phyloP scores from a whole-genome alignment of 1,140 invertebrate species.

The Pristionchus pacificus region DNA sequence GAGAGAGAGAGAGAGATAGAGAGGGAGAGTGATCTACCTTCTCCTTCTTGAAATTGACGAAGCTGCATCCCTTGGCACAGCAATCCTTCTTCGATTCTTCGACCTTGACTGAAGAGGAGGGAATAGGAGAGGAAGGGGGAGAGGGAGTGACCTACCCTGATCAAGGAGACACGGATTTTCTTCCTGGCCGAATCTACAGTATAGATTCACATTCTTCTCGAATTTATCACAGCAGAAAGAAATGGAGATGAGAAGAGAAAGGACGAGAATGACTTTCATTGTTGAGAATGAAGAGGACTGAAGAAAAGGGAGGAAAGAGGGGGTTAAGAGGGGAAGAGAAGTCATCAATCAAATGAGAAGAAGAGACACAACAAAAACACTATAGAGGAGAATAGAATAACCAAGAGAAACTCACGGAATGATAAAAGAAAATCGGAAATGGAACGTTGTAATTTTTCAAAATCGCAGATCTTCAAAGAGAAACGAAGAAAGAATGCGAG shows the following conservation, averaged over 20 bases:
- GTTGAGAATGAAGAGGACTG: neutral
- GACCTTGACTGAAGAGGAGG: constrained; percentile 11
- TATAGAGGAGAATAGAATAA: too few species aligned
- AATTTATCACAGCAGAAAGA: constrained; percentile 13
- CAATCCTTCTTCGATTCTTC: constrained; percentile 1
- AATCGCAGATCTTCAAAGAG: too few species aligned
- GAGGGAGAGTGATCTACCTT: neutral
- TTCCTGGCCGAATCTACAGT: constrained; percentile 23
- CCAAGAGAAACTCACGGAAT: too few species aligned
- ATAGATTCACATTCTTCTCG: constrained; percentile 28
- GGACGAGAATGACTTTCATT: constrained; percentile 8
- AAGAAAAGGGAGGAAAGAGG: neutral
- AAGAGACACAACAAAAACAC: neutral
- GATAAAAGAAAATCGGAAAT: too few species aligned
- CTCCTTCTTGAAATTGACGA: constrained; percentile 15
- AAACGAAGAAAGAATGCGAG: too few species aligned
- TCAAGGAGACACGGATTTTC: constrained; percentile 9
- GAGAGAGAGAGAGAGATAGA: neutral
- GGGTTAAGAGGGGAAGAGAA: neutral
- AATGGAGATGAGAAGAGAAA: constrained; percentile 4
- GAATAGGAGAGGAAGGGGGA: neutral
- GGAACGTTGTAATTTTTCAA: too few species aligned
- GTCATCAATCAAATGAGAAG: neutral
- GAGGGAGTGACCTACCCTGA: constrained; percentile 11
- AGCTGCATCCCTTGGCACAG: constrained; percentile 3